A percentile compares a stretch with the other conserved stretches of the same genome.
Conservation (phyloP, 2,113 vertebrate species). For the Phodopus roborovskii region DNA sequence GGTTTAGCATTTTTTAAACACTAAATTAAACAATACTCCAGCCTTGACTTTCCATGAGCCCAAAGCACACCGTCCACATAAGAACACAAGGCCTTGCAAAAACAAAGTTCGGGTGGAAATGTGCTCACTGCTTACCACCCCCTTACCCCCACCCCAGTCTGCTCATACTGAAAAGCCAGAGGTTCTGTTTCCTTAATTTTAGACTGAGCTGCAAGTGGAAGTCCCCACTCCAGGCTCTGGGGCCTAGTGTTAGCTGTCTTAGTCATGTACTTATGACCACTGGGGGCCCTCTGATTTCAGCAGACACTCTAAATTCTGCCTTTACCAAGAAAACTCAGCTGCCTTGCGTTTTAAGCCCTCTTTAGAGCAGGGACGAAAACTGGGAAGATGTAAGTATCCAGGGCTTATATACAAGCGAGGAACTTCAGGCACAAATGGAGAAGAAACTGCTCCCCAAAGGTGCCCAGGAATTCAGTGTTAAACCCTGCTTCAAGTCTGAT, state of each 20-base stretch:
- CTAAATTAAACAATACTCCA: neutral
- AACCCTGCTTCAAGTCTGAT: conserved; percentile 17
- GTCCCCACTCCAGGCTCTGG: neutral
- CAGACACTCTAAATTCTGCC: neutral
- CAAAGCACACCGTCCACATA: neutral
- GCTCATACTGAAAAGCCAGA: conserved; percentile 3
- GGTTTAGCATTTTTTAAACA: neutral
- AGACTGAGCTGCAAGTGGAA: conserved; percentile 15
- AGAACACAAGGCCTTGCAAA: neutral
- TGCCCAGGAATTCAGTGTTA: neutral
- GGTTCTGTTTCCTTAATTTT: conserved; percentile 17
- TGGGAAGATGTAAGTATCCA: neutral
- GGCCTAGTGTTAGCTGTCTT: neutral
- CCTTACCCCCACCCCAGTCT: neutral
- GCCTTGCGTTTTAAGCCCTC: conserved; percentile 20
- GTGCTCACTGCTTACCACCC: neutral
- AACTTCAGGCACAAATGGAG: neutral
- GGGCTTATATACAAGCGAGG: neutral
- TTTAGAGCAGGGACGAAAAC: neutral
- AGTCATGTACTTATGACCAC: neutral
- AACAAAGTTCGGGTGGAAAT: neutral
- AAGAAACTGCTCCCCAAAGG: neutral
- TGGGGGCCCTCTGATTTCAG: conserved; percentile 6
- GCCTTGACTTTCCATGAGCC: neutral
- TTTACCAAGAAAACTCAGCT: neutral